Percentiles rank a stretch among this genome's conserved stretches.
phyloP scores from a whole-genome alignment of 1,140 invertebrate genomes.

The Pseudomyrmex cubaensis region DNA sequence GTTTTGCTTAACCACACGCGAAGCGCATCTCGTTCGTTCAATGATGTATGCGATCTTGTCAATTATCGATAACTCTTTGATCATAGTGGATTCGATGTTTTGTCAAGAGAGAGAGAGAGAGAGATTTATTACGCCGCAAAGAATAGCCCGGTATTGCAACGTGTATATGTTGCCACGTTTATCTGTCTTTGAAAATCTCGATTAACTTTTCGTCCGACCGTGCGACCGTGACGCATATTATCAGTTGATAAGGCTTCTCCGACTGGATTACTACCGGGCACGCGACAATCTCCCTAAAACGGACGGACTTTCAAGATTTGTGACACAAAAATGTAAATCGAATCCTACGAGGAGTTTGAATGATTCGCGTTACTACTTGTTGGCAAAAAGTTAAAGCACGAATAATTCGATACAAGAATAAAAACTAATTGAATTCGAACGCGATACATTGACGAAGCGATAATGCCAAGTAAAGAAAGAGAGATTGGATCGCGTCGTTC shows the following conservation, averaged over 20 bases:
- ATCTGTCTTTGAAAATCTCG: constrained; percentile 4
- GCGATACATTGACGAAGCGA: not conserved
- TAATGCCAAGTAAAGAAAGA: not conserved
- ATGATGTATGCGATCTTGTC: not conserved
- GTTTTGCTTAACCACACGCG: not conserved
- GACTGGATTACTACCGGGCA: not conserved
- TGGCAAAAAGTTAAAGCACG: not conserved
- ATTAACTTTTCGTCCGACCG: not conserved
- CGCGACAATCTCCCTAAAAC: constrained; percentile 15
- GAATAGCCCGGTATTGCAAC: not conserved
- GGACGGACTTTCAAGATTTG: no score
- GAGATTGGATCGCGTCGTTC: not conserved
- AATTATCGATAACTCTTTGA: not conserved
- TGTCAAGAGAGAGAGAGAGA: not conserved
- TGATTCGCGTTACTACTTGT: not conserved
- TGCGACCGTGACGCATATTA: not conserved
- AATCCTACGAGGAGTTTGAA: no score
- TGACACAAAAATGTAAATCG: no score
- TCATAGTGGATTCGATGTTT: constrained; percentile 10
- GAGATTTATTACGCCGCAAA: not conserved
- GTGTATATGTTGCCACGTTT: not conserved
- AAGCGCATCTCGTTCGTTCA: no score
- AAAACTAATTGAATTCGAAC: constrained; percentile 14
- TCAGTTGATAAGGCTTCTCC: not conserved
- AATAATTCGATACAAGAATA: constrained; percentile 26